Evolutionary conservation across 2,113 vertebrate genomes (phyloP).

Genomic region (human (Homo sapiens)): DNA sequence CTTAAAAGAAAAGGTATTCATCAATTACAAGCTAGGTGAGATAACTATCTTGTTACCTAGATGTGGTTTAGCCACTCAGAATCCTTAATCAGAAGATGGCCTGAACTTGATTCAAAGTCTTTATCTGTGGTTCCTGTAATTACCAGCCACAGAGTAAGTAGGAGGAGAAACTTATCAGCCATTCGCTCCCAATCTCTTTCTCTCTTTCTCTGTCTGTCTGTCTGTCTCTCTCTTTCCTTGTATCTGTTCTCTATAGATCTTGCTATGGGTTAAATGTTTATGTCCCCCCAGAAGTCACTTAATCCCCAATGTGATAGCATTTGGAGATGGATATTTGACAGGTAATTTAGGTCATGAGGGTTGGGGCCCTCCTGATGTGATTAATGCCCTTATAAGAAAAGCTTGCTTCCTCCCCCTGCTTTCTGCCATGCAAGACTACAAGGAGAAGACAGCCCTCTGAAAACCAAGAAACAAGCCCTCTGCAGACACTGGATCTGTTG

Average conservation of each 20-base stretch:
- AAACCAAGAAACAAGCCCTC: not conserved
- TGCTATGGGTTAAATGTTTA: not conserved
- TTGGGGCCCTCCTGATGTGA: not conserved
- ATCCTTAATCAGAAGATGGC: not conserved
- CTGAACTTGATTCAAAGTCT: not conserved
- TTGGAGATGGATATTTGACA: not conserved
- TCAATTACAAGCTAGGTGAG: not conserved
- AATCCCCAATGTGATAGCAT: not conserved
- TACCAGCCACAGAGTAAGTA: not conserved
- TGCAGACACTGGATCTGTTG: not conserved
- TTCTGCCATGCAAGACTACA: not conserved
- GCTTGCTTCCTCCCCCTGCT: not conserved
- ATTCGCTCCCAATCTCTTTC: not conserved
- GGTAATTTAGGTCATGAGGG: not conserved
- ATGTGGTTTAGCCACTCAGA: not conserved
- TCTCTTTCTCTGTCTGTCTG: rapidly evolving
- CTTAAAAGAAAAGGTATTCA: not conserved
- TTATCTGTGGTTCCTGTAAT: not conserved
- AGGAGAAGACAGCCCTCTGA: not conserved
- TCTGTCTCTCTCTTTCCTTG: rapidly evolving
- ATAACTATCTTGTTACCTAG: not conserved
- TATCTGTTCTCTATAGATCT: not conserved
- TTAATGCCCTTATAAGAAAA: not conserved
- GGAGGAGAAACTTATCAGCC: not conserved
- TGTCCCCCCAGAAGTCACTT: not conserved